phyloP scores from a whole-genome alignment of 2,113 vertebrate species.

The Psophia crepitans region DNA sequence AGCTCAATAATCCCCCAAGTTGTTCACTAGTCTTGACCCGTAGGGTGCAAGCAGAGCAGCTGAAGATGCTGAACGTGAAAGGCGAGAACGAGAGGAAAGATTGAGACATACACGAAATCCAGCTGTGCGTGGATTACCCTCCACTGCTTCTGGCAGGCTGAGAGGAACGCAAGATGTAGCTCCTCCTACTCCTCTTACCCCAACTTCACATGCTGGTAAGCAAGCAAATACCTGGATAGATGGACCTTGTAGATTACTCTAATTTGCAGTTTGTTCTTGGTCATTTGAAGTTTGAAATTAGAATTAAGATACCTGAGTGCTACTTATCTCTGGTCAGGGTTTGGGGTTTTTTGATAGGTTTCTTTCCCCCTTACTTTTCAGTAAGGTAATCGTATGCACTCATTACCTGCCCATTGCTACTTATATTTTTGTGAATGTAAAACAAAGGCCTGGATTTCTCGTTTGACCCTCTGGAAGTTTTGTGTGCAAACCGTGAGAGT shows the following conservation, averaged over 20 bases:
- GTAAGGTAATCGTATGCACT: rapidly evolving
- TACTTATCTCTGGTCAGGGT: background rate
- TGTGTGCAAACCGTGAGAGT: background rate
- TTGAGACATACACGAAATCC: conserved; percentile 89
- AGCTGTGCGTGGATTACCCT: conserved; percentile 83
- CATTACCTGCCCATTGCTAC: background rate
- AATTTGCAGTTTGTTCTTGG: background rate
- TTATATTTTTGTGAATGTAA: background rate
- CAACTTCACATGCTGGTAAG: conserved; percentile 90
- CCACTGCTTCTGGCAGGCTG: conserved; percentile 88
- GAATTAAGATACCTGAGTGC: background rate
- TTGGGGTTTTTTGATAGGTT: background rate
- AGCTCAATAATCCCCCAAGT: background rate
- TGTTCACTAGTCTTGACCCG: background rate
- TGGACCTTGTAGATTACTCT: background rate
- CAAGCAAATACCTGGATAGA: background rate
- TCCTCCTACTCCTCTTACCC: conserved; percentile 88
- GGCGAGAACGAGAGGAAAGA: conserved; percentile 91
- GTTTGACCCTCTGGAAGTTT: background rate
- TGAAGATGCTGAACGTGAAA: conserved; percentile 90
- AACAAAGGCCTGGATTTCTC: background rate
- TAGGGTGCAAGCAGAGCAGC: conserved; percentile 90
- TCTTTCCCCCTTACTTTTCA: background rate
- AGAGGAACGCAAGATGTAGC: conserved; percentile 85
- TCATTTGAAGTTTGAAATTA: background rate